Evolutionary conservation across 2,888 invertebrate species (phyloP), one percentile per base, ranked within the genome.

Genomic region (Leptinotarsa rubiginosa): DNA sequence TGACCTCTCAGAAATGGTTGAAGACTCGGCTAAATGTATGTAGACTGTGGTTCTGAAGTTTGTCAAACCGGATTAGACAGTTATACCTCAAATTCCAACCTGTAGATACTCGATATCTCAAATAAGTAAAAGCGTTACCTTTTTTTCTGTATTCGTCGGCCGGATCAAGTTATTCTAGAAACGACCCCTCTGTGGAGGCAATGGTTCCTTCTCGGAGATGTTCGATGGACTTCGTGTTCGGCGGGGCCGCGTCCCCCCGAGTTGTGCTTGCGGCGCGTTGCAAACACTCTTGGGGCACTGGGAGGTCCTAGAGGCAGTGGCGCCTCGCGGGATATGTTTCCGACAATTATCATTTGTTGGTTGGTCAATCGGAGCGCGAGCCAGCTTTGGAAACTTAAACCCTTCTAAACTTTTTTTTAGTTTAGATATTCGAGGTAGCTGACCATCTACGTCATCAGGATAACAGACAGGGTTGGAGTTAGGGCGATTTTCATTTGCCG

Each of bases 161-260:
- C 13, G 15, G 49, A 74, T 74, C 16, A 62, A 18, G 68, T 64
- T 20, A 31, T 80, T 78, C 79, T 80, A 80, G 81, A 69, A 78
- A 80, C 76, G 79, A 76, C 78, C 76, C 78, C 77, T 75, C 77
- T 73, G 79, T 77, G 81, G 83, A 83, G 83, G 84, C 83, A 83
- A 83, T 80, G 84, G 80, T 84, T 84, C 79, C 83, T 83, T 81
- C 84, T 85, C 85, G 85, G 84, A 83, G 81, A 81, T 81, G 81
- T 79, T 86, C 86, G 86, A 74, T 79, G 77, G 81, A 81, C 82
- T 86, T 84, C 85, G 82, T 75, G 75, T 75, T 77, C 79, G 81
- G 75, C 78, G 75, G 73, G 67, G 75, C 70, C 78, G 75, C 67
- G 78, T 70, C 75, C 78, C 80, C 76, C 75, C 74, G 76, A 75